A percentile compares a stretch with the other conserved stretches of the same genome.
These are phyloP conservation scores for Melanotaenia duboulayi DNA, from an alignment of 2,113 vertebrate genomes.

Conservation along the genomic window DNA sequence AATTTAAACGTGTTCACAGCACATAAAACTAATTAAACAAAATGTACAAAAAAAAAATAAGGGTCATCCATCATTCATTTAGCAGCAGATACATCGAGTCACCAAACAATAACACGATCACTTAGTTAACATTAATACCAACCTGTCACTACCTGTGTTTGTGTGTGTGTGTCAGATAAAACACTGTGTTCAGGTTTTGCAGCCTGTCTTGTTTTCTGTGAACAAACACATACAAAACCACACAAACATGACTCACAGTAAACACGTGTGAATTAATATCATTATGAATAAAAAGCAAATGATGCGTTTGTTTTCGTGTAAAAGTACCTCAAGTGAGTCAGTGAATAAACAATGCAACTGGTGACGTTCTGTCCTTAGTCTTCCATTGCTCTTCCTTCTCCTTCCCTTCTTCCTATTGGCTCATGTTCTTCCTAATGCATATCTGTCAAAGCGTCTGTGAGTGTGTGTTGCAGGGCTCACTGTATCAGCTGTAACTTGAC, in stretches of 20 bases:
- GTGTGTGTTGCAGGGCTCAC: slow-evolving; percentile 75
- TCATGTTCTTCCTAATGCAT: slow-evolving; percentile 10
- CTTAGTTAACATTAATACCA: slow-evolving; percentile 74
- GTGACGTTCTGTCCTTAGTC: slow-evolving; percentile 11
- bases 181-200: neutral
- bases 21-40: too few species aligned
- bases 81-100: slow-evolving; percentile 37
- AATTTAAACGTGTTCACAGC: neutral
- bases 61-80: slow-evolving; percentile 61
- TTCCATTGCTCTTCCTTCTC: slow-evolving; percentile 15
- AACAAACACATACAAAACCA: neutral
- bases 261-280: slow-evolving; percentile 24
- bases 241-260: slow-evolving; percentile 29
- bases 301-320: slow-evolving; percentile 27
- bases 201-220: slow-evolving; percentile 11
- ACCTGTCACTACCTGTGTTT: slow-evolving; percentile 50
- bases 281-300: slow-evolving; percentile 32
- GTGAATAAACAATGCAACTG: slow-evolving; percentile 44
- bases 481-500: slow-evolving; percentile 96
- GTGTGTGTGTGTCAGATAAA: neutral
- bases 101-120: slow-evolving; percentile 58
- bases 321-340: slow-evolving; percentile 33
- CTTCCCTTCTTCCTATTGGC: neutral
- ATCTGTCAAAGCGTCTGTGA: slow-evolving; percentile 27
- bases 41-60: neutral